These are phyloP conservation scores for Kobus ellipsiprymnus DNA, from an alignment of 2,113 vertebrate genomes.

Conservation along the genomic window DNA sequence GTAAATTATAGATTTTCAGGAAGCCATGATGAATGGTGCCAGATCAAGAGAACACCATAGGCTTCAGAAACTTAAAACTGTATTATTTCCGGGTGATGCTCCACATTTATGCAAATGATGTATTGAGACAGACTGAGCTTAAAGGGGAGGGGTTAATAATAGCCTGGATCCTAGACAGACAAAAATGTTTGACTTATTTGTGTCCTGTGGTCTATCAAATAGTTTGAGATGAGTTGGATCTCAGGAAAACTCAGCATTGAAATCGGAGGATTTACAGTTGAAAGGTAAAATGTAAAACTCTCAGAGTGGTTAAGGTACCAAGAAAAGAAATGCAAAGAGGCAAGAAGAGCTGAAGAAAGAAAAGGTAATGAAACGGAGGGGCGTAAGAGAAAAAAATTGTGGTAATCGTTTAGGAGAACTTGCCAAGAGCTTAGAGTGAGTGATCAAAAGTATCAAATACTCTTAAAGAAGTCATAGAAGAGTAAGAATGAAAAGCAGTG, in stretches of 20 bases:
- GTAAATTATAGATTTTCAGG: neutral
- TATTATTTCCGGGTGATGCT: neutral
- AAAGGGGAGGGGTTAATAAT: neutral
- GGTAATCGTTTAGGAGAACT: neutral
- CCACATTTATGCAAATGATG: neutral
- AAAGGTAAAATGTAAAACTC: neutral
- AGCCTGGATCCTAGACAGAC: neutral
- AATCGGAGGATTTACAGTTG: neutral
- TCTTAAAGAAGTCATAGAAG: neutral
- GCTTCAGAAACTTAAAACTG: neutral
- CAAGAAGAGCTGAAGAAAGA: neutral
- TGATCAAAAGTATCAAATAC: neutral
- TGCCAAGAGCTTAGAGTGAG: slow-evolving; percentile 11
- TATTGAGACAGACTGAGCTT: neutral
- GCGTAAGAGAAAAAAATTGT: neutral
- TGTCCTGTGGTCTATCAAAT: neutral
- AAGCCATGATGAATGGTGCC: neutral
- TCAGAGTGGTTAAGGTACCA: neutral
- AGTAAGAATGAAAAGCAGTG: neutral
- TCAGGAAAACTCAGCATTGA: neutral
- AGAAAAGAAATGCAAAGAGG: neutral
- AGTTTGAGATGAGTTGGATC: neutral
- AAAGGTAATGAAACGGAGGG: neutral
- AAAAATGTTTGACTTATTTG: neutral
- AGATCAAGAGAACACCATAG: neutral